Percentiles rank a stretch among this genome's conserved stretches.
Conservation (phyloP, 2,113 vertebrate species). For the Stigmatopora nigra region DNA sequence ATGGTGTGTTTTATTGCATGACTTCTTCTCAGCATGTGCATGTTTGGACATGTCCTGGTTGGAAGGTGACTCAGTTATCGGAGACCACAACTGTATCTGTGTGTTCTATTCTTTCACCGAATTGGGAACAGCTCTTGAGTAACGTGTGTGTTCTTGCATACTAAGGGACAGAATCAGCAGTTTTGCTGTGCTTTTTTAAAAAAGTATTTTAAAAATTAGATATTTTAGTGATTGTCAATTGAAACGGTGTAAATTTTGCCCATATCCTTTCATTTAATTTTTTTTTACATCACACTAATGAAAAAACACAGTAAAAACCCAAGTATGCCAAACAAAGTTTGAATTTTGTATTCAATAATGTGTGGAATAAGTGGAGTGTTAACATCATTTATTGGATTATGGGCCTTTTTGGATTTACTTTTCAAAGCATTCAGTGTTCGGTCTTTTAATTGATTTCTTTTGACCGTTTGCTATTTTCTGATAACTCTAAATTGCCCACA, state of each 20-base stretch:
- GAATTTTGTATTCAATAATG: too few relatives aligned
- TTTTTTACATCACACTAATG: neutral
- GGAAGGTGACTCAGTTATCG: neutral
- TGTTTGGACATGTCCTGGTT: slow-evolving; percentile 25
- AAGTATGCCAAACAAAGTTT: too few relatives aligned
- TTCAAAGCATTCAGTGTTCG: neutral
- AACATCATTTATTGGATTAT: too few relatives aligned
- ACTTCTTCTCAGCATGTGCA: neutral
- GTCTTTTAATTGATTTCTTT: neutral
- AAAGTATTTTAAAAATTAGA: too few relatives aligned
- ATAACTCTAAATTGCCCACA: too few relatives aligned
- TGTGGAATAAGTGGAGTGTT: too few relatives aligned
- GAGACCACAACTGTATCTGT: neutral
- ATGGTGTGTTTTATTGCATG: neutral
- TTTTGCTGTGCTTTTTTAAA: slow-evolving; percentile 2
- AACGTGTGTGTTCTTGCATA: slow-evolving; percentile 3
- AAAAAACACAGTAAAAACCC: neutral
- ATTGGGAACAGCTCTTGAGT: slow-evolving; percentile 10
- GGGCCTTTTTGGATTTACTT: neutral
- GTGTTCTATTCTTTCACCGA: neutral
- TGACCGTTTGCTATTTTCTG: neutral
- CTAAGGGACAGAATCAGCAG: slow-evolving; percentile 3
- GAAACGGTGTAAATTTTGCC: neutral
- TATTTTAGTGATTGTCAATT: neutral
- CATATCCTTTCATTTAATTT: neutral